phyloP scores from a whole-genome alignment of 2,113 vertebrate species.

The Laterallus jamaicensis region DNA sequence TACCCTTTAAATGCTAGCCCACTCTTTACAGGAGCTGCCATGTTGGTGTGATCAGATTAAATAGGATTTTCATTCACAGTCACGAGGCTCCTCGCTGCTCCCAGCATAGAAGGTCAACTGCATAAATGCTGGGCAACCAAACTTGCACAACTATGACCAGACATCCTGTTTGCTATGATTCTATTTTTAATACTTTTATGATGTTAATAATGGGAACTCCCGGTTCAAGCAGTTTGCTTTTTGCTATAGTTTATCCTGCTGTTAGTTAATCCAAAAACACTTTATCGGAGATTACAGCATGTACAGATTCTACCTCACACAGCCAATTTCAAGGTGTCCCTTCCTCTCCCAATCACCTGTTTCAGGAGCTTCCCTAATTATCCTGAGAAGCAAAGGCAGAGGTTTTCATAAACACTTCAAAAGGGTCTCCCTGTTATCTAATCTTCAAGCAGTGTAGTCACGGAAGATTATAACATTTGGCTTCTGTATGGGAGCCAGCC shows the following conservation, averaged over 20 bases:
- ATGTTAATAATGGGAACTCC: not conserved
- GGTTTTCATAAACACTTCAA: not conserved
- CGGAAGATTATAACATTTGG: not conserved
- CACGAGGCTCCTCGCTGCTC: not conserved
- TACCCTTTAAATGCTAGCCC: not conserved
- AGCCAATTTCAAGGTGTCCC: not conserved
- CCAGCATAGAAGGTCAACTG: conserved; percentile 8
- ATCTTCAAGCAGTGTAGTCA: not conserved
- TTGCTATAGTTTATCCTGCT: not conserved
- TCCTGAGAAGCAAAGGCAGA: not conserved
- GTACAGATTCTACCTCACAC: not conserved
- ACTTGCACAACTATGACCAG: not conserved
- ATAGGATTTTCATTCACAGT: not conserved
- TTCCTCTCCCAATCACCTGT: fast-evolving
- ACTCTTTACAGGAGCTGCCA: not conserved
- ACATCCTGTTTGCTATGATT: conserved; percentile 40
- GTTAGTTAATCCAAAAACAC: not conserved
- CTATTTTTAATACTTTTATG: conserved; percentile 28
- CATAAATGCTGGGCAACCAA: not conserved
- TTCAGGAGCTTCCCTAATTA: not conserved
- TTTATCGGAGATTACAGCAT: not conserved
- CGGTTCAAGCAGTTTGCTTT: not conserved
- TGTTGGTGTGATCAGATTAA: not conserved
- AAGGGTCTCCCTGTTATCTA: not conserved
- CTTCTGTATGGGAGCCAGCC: not conserved